phyloP scores from a whole-genome alignment of 1,140 invertebrate species.

The Colletes latitarsis region DNA sequence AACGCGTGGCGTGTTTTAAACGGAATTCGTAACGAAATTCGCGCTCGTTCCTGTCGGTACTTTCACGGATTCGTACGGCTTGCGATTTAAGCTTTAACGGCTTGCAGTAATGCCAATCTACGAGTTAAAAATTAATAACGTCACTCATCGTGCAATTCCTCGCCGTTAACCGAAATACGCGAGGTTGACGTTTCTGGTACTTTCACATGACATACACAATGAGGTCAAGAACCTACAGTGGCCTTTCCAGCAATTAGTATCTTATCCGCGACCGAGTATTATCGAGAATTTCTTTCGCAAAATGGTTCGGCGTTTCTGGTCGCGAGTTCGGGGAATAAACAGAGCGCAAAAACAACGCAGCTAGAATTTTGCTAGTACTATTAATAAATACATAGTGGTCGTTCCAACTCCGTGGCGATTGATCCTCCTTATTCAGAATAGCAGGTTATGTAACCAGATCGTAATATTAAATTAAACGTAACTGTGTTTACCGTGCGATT shows the following conservation, averaged over 20 bases:
- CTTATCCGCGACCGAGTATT: conserved; percentile 17
- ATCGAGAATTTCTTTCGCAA: conserved; percentile 4
- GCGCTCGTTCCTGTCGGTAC: not conserved
- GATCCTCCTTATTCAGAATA: conserved; percentile 4
- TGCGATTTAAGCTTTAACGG: not conserved
- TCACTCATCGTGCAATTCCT: not conserved
- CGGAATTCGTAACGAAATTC: not conserved
- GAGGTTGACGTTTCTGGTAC: conserved; percentile 5
- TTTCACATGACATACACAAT: conserved; percentile 31
- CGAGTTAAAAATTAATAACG: not conserved
- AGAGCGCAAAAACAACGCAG: not conserved
- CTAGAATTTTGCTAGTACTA: not conserved
- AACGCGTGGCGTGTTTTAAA: not conserved
- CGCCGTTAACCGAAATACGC: not conserved
- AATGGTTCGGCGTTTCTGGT: not conserved
- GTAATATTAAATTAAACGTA: not conserved
- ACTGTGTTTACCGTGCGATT: not conserved
- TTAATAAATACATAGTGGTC: not conserved
- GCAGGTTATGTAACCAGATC: not conserved
- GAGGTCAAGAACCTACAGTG: conserved; percentile 17
- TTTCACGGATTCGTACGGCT: not conserved
- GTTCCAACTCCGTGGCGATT: not conserved
- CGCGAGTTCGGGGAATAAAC: not conserved
- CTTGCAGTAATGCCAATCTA: not conserved
- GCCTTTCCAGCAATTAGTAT: conserved; percentile 33